These are phyloP conservation scores for Anagrus nilaparvatae DNA, from an alignment of 1,140 invertebrate species.

Conservation along the genomic window DNA sequence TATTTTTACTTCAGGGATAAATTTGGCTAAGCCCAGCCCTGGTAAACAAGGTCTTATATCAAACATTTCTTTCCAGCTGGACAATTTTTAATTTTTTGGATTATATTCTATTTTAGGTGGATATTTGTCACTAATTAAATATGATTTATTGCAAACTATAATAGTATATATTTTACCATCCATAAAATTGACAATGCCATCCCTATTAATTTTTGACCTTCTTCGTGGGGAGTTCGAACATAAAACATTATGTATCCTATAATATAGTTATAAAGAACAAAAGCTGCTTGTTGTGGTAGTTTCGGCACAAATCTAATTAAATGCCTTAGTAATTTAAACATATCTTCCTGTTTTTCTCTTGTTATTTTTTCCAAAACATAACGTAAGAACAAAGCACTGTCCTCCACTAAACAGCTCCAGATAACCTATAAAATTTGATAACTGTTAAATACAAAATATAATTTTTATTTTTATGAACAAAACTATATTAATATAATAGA, in stretches of 20 bases:
- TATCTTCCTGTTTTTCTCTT: constrained; percentile 87
- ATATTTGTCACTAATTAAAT: no score
- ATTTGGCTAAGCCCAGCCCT: no score
- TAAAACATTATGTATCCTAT: constrained; percentile 99
- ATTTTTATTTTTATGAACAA: background rate
- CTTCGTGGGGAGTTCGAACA: constrained; percentile 87
- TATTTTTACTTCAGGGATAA: no score
- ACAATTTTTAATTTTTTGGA: no score
- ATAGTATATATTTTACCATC: no score
- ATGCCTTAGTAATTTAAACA: constrained; percentile 88
- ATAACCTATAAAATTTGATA: constrained; percentile 58
- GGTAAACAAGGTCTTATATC: no score
- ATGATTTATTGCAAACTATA: no score
- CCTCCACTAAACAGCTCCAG: constrained; percentile 96
- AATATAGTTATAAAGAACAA: constrained; percentile 97
- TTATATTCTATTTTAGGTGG: no score
- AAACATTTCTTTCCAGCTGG: no score
- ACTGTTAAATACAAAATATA: constrained; percentile 3
- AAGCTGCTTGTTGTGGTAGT: constrained; percentile 93
- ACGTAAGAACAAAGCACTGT: constrained; percentile 89
- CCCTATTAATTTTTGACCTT: constrained; percentile 85
- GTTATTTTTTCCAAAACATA: constrained; percentile 95
- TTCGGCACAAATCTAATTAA: constrained; percentile 87
- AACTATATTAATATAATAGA: background rate
- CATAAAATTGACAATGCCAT: constrained; percentile 89